A percentile compares a stretch with the other conserved stretches of the same genome.
These are phyloP conservation scores for Menura novaehollandiae DNA, from an alignment of 2,113 vertebrate genomes.

Conservation along the genomic window DNA sequence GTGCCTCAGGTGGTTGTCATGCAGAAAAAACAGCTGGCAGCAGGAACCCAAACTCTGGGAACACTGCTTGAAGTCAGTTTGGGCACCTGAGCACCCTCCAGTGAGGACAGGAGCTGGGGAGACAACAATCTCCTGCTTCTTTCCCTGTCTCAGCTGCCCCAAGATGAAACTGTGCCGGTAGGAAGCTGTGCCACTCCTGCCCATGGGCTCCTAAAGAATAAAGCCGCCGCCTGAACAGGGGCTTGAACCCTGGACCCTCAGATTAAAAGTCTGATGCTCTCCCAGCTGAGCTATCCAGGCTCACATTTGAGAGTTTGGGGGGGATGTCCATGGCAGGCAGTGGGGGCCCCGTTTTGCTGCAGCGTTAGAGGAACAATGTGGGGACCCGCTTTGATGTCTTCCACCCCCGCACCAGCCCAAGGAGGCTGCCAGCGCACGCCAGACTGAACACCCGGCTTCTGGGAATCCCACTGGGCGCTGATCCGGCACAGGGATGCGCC, in stretches of 20 bases:
- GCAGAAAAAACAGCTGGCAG: background rate
- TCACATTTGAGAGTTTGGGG: accelerated
- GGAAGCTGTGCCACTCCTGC: accelerated
- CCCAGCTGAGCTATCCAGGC: conserved; percentile 31
- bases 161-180: accelerated
- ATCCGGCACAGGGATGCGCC: background rate
- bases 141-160: accelerated
- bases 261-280: conserved; percentile 48
- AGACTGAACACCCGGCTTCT: background rate
- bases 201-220: background rate
- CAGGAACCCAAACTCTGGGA: accelerated
- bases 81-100: background rate
- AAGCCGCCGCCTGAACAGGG: background rate
- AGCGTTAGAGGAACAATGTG: accelerated
- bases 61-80: too few species aligned
- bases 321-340: accelerated
- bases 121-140: accelerated
- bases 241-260: conserved; percentile 43
- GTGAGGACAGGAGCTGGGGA: accelerated
- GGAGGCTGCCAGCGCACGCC: background rate
- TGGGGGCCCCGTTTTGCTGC: background rate
- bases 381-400: too few species aligned
- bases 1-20: accelerated
- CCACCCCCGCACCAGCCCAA: background rate
- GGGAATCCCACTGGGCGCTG: background rate